These are phyloP conservation scores for Ciconia stormi DNA, from an alignment of 2,113 vertebrate genomes.

Conservation along the genomic window DNA sequence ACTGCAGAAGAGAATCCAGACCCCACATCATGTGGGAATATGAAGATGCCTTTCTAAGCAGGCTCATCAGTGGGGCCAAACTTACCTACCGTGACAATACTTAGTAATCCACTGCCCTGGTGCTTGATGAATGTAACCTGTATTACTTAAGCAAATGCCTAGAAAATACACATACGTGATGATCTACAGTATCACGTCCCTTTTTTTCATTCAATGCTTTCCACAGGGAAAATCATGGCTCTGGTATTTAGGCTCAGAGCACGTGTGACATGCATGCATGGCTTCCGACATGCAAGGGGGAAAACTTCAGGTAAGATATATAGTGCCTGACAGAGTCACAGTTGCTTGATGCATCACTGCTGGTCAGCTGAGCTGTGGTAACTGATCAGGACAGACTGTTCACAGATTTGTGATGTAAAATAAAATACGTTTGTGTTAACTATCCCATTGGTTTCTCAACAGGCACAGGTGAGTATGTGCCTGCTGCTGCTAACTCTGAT, in stretches of 20 bases:
- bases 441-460: background rate
- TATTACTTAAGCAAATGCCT: background rate
- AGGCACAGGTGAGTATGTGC: background rate
- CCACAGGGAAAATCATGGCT: background rate
- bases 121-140: background rate
- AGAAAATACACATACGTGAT: background rate
- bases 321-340: background rate
- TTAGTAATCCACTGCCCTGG: background rate
- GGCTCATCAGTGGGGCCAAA: background rate
- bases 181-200: background rate
- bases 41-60: background rate
- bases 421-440: background rate
- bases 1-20: background rate
- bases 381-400: background rate
- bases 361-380: background rate
- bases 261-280: background rate
- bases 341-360: background rate
- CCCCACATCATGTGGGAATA: background rate
- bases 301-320: background rate
- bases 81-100: background rate
- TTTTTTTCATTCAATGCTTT: background rate
- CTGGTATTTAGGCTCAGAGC: background rate
- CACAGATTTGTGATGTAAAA: background rate
- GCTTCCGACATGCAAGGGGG: background rate
- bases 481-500: slow-evolving; percentile 20